Evolutionary conservation across 1,140 invertebrate species (phyloP).

Genomic region (Littorina saxatilis): DNA sequence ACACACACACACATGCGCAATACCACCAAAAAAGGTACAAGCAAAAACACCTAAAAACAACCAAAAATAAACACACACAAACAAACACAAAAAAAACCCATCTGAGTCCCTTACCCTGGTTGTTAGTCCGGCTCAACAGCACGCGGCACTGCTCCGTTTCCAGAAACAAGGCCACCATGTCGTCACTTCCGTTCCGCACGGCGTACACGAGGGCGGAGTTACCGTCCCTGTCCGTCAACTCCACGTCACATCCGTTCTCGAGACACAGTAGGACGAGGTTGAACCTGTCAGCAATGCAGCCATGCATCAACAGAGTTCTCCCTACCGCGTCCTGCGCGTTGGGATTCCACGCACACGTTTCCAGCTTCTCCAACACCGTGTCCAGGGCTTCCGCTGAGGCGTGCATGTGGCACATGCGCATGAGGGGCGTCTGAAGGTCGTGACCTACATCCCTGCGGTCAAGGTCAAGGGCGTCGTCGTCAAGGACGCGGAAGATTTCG

Average conservation of each 20-base stretch:
- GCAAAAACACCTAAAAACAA: no score
- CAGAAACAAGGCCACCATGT: slow-evolving; percentile 41
- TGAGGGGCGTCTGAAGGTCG: slow-evolving; percentile 49
- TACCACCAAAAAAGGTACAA: no score
- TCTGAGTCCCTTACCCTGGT: not conserved
- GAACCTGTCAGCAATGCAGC: slow-evolving; percentile 46
- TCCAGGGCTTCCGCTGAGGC: not conserved
- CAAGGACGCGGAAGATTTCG: slow-evolving; percentile 38
- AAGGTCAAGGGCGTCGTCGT: slow-evolving; percentile 45
- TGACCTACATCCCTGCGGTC: slow-evolving; percentile 49
- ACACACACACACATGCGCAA: not conserved
- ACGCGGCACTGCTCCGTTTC: slow-evolving; percentile 29
- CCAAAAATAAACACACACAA: slow-evolving; percentile 10
- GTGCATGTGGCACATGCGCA: slow-evolving; percentile 52
- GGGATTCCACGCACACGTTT: slow-evolving; percentile 37
- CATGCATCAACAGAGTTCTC: slow-evolving; percentile 55
- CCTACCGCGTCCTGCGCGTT: slow-evolving; percentile 52
- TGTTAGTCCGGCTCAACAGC: not conserved
- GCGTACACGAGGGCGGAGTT: slow-evolving; percentile 54
- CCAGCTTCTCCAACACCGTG: slow-evolving; percentile 37
- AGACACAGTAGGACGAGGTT: slow-evolving; percentile 42
- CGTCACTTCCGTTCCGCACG: slow-evolving; percentile 31
- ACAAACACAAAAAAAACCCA: not conserved
- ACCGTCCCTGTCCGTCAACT: slow-evolving; percentile 48
- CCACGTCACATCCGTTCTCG: slow-evolving; percentile 44